Evolutionary conservation across 2,888 invertebrate species (phyloP), one percentile per base, ranked within the genome.

Genomic region (Caenorhabditis sp.): DNA sequence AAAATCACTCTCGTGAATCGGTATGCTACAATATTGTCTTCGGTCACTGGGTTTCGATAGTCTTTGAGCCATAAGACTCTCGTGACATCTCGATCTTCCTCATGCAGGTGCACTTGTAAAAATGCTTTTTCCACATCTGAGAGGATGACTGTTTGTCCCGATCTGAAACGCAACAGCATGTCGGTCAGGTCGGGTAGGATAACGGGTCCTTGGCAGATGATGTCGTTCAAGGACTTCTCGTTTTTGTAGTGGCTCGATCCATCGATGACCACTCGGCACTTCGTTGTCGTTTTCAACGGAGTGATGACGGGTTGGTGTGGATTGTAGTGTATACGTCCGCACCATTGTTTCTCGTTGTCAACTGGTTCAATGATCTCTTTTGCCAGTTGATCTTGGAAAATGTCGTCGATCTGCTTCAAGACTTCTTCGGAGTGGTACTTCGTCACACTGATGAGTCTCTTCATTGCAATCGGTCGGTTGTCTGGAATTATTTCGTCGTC

Each of bases 111-210:
- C 0, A 88, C 69, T 56, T 83, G 79, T 6, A 80, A 73, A 22
- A 88, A 88, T 3, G 88, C 88, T n/a, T 83, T 85, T 26, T 88
- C 85, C 0, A 88, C 63, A n/a, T 63, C 63, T 7, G 63, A 24
- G 1, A 63, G 0, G 0, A 44, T 47, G 16, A 10, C 63, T n/a
- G 54, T 88, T 41, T 59, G 56, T 3, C 73, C 58, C 1, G 19
- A 0, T 35, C 87, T 24, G 24, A 86, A 80, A n/a, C 86, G 58
- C 6, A 89, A n/a, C 0, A 89, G 54, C 22, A 86, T 59, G 3
- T 66, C 84, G 16, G 80, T 6, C 2, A 86, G 24, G 28, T 79
- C 49, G 7, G 85, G 84, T 1, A 85, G 24, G 1, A 85, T 68
- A 0, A 68, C 51, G 14, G 85, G 86, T 24, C 88, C 88, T 38